These are phyloP conservation scores for Bradysia coprophila DNA, from an alignment of 1,140 invertebrate species.

Conservation along the genomic window DNA sequence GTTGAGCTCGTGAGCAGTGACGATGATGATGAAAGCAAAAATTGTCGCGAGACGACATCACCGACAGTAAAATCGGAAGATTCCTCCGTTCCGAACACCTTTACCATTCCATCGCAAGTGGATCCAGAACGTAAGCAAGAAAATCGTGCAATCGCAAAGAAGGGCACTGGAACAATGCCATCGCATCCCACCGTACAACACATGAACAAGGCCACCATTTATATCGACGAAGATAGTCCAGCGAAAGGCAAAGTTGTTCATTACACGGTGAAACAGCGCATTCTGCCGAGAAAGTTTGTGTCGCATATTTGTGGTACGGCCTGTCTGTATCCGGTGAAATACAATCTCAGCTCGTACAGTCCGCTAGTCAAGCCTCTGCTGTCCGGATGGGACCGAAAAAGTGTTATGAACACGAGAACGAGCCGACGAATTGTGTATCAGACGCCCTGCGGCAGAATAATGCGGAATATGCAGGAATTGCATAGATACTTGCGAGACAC, in stretches of 20 bases:
- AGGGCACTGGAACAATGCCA: conserved; percentile 23
- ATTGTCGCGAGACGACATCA: not conserved
- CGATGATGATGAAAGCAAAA: not conserved
- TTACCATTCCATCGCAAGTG: not conserved
- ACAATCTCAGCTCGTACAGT: conserved; percentile 53
- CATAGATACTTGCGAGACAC: conserved; percentile 54
- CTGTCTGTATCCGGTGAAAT: conserved; percentile 41
- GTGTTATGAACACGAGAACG: conserved; percentile 12
- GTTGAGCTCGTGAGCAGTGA: not conserved
- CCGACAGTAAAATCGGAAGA: not conserved
- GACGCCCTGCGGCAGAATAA: conserved; percentile 64
- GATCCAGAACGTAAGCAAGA: conserved; percentile 1
- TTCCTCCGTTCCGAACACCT: not conserved
- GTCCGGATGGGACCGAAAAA: conserved; percentile 64
- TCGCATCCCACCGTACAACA: conserved; percentile 14
- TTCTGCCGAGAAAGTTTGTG: conserved; percentile 36
- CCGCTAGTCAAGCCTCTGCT: conserved; percentile 71
- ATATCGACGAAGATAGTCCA: conserved; percentile 24
- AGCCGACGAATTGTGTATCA: conserved; percentile 50
- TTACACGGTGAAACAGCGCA: conserved; percentile 45
- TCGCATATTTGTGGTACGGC: conserved; percentile 43
- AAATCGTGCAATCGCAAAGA: conserved; percentile 42
- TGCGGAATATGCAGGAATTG: conserved; percentile 62
- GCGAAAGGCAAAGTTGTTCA: conserved; percentile 28
- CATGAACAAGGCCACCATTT: conserved; percentile 21